phyloP scores from a whole-genome alignment of 2,113 vertebrate species.

The Garra rufa region DNA sequence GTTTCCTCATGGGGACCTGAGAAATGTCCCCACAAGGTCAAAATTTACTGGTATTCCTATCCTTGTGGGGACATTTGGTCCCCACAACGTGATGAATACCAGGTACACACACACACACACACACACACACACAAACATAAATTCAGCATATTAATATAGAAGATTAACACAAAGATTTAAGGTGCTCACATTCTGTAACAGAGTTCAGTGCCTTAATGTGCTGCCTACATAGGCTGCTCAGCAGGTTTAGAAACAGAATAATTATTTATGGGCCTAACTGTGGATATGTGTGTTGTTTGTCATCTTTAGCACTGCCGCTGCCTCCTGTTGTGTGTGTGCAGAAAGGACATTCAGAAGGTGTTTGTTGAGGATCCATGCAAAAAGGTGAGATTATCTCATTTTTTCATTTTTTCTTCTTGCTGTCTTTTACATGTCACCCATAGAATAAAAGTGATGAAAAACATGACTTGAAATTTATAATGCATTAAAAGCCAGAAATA shows the following conservation, averaged over 20 bases:
- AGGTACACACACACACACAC: no score
- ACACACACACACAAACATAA: no score
- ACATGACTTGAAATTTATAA: background rate
- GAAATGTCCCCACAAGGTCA: no score
- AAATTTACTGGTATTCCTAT: no score
- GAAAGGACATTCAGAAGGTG: slow-evolving; percentile 45
- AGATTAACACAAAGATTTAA: background rate
- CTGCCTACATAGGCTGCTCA: background rate
- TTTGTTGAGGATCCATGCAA: no score
- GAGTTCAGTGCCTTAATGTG: background rate
- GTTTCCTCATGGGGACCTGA: no score
- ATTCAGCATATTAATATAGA: background rate
- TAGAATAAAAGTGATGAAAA: background rate
- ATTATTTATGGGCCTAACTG: background rate
- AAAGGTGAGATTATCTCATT: no score
- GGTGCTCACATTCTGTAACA: background rate
- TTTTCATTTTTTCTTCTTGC: no score
- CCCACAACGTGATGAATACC: no score
- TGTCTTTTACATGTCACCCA: background rate
- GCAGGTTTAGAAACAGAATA: background rate
- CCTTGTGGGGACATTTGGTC: no score
- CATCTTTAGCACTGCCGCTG: slow-evolving; percentile 72
- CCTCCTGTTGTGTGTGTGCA: slow-evolving; percentile 67
- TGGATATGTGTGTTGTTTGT: slow-evolving; percentile 9
- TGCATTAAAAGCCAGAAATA: background rate